A percentile compares a stretch with the other conserved stretches of the same genome.
Evolutionary conservation across 2,888 invertebrate species (phyloP).

Genomic region (Norana najaformis): DNA sequence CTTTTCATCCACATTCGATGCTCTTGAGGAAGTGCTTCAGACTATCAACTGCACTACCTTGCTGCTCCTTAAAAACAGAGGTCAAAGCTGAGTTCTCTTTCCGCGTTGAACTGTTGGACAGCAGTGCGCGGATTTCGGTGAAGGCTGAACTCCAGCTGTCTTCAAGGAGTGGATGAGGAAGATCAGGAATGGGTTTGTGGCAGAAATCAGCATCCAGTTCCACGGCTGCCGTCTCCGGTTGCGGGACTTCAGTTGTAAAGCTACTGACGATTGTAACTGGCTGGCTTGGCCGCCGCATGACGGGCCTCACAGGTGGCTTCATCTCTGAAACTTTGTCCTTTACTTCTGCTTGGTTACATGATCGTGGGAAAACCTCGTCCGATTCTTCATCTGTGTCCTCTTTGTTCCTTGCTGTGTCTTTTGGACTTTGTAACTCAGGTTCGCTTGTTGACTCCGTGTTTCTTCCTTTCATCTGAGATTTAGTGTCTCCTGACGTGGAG

Average conservation of each 20-base stretch:
- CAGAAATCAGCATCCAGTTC: not conserved
- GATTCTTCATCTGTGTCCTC: not conserved
- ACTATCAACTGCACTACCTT: not conserved
- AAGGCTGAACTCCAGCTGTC: constrained; percentile 4
- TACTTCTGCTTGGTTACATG: not conserved
- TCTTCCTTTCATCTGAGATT: not conserved
- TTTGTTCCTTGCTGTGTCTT: not conserved
- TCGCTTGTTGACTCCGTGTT: not conserved
- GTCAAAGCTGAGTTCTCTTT: not conserved
- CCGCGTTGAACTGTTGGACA: not conserved
- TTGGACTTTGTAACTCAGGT: not conserved
- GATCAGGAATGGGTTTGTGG: not conserved
- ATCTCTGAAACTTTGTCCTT: not conserved
- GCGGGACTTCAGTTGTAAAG: not conserved
- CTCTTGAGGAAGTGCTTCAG: constrained; percentile 20
- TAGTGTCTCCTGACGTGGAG: not conserved
- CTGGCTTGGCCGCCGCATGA: not conserved
- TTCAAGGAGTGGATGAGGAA: not conserved
- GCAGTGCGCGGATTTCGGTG: not conserved
- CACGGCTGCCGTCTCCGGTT: not conserved
- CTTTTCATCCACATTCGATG: not conserved
- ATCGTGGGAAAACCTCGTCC: not conserved
- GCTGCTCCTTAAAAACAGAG: not conserved
- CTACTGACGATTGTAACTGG: not conserved
- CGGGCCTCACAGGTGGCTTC: not conserved